Evolutionary conservation across 2,888 invertebrate genomes (phyloP).

Genomic region (Polydrusus cervinus): DNA sequence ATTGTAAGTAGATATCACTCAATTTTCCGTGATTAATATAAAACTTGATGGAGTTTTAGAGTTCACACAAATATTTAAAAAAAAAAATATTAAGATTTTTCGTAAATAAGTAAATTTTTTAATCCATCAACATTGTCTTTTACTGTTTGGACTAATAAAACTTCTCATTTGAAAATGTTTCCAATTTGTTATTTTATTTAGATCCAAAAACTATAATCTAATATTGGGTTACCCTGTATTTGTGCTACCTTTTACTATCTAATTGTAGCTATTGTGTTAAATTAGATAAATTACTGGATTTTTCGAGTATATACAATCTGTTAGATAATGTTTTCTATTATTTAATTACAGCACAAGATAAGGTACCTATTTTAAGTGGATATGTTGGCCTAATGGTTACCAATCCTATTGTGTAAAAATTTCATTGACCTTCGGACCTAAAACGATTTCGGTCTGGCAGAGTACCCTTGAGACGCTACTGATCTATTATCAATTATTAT

Average conservation of each 20-base stretch:
- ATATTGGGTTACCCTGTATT: too few relatives aligned
- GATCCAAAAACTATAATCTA: too few relatives aligned
- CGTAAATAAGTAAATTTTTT: too few relatives aligned
- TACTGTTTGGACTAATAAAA: too few relatives aligned
- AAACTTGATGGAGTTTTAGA: too few relatives aligned
- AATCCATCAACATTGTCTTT: too few relatives aligned
- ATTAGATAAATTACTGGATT: background rate
- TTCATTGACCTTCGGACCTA: slow-evolving; percentile 31
- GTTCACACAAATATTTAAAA: too few relatives aligned
- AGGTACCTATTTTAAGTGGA: slow-evolving; percentile 12
- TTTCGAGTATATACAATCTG: background rate
- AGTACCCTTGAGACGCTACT: slow-evolving; percentile 34
- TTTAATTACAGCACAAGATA: background rate
- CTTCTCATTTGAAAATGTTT: too few relatives aligned
- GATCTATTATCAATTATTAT: slow-evolving; percentile 42
- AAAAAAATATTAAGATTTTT: too few relatives aligned
- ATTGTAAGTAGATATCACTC: too few relatives aligned
- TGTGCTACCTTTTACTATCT: background rate
- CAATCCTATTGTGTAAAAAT: background rate
- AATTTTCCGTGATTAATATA: too few relatives aligned
- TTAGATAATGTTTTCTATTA: slow-evolving; percentile 11
- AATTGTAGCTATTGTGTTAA: background rate
- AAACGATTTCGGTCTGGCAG: slow-evolving; percentile 15
- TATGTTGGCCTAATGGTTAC: background rate
- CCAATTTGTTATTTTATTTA: too few relatives aligned